These are phyloP conservation scores for Saguinus midas DNA, from an alignment of 2,113 vertebrate species.

Conservation along the genomic window DNA sequence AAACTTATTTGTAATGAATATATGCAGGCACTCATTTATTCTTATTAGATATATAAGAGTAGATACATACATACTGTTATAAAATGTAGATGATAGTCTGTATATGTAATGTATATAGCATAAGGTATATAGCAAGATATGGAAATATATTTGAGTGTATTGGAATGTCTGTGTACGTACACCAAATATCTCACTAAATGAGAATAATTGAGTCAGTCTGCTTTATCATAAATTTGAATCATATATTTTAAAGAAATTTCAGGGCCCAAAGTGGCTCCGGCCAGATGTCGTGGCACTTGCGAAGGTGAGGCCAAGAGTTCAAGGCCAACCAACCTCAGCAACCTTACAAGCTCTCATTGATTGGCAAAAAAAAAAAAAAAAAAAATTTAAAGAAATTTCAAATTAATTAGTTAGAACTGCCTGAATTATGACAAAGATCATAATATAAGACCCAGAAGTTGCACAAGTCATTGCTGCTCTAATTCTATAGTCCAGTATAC, in stretches of 20 bases:
- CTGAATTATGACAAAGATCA: not conserved
- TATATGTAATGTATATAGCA: not conserved
- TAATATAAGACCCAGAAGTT: not conserved
- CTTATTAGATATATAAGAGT: not conserved
- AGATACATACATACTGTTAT: not conserved
- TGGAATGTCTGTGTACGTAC: not conserved
- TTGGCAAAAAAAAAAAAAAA: too few species aligned
- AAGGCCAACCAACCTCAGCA: too few species aligned
- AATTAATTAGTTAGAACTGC: not conserved
- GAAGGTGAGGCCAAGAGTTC: too few species aligned
- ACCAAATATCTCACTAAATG: not conserved
- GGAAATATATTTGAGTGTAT: not conserved
- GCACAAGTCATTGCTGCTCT: not conserved
- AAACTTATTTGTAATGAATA: not conserved
- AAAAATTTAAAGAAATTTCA: slow-evolving; percentile 10
- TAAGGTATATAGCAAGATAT: not conserved
- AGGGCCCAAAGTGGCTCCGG: too few species aligned
- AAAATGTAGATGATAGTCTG: not conserved
- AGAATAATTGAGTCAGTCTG: not conserved
- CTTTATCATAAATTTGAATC: not conserved
- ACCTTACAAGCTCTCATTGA: too few species aligned
- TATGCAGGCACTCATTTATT: not conserved
- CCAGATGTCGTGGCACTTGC: too few species aligned
- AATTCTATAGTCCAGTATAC: not conserved
- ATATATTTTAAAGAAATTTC: not conserved